Base-by-base conservation (phyloP, 2,888 invertebrate species). In the Minunthozetes semirufus region DNA sequence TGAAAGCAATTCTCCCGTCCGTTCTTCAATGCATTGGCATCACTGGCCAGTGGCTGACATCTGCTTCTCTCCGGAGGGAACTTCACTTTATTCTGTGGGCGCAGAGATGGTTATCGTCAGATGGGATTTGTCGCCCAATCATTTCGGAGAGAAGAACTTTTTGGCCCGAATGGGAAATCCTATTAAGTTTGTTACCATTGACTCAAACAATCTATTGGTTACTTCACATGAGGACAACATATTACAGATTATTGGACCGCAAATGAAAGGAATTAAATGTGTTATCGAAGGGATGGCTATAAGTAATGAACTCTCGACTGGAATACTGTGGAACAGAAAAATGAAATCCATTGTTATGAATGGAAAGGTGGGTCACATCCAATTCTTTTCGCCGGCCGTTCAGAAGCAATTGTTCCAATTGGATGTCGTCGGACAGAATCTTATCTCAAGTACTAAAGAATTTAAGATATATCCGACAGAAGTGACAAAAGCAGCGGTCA, bases 101-200 rank as follows among this genome's bases (percentile, higher is more conserved):
- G 86, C 86, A 68, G 93, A 93, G 82, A 86, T 88, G 80, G 90
- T 90, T 0, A 82, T 93, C 72, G 91, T 92, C 0, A 89, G 88
- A 81, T 93, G 92, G 93, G 84, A 85, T 72, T 77, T 88, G 27
- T 66, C 63, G 22, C 68, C 59, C 15, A 72, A 75, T 11, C 59
- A 75, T 48, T 68, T 42, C 27, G 68, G 66, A 29, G 83, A 85
- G 50, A 87, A 85, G 79, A 83, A 85, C 33, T 90, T 87, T 82
- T 80, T 91, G 68, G 92, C 93, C 0, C 86, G 92, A 72, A 83
- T 92, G 79, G 86, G 89, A 2, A 87, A 89, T 17, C 86, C 88
- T 1, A 87, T 92, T 56, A 83, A 85, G 72, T 88, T 88, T 80
- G 82, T 92, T 29, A 82, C 85, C 3, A 85, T 88, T 72, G 87